These are phyloP conservation scores for Sebastes variabilis DNA, from an alignment of 2,797 vertebrate species.

Conservation along the genomic window DNA sequence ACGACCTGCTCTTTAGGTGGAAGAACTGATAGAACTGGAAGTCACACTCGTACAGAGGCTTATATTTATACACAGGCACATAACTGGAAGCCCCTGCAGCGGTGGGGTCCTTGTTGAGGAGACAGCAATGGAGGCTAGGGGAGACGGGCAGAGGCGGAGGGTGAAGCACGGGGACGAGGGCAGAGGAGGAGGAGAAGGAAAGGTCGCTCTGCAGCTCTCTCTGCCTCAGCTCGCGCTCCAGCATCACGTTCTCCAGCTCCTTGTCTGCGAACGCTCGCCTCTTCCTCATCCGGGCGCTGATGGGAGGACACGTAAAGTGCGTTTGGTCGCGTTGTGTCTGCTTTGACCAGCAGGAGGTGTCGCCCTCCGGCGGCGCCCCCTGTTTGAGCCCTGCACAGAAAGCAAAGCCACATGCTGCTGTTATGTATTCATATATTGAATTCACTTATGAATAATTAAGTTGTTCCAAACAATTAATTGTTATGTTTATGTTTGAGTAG, in stretches of 20 bases:
- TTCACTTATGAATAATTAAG: constrained; percentile 4
- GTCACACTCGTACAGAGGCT: constrained; percentile 72
- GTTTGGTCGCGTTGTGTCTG: constrained; percentile 19
- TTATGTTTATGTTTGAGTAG: constrained; percentile 26
- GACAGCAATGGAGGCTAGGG: constrained; percentile 63
- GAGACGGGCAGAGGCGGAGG: constrained; percentile 60
- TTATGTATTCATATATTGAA: constrained; percentile 19
- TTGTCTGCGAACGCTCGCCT: constrained; percentile 80
- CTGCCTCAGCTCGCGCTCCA: constrained; percentile 79
- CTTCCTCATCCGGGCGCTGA: constrained; percentile 83
- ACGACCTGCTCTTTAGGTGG: constrained; percentile 60
- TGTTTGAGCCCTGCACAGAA: constrained; percentile 66
- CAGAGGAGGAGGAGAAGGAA: constrained; percentile 30
- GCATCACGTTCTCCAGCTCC: constrained; percentile 84
- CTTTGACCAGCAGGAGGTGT: constrained; percentile 67
- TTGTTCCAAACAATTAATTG: constrained; percentile 17
- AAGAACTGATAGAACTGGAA: constrained; percentile 72
- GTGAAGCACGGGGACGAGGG: constrained; percentile 56
- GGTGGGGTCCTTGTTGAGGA: constrained; percentile 58
- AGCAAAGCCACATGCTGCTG: constrained; percentile 7
- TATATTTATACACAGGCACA: constrained; percentile 71
- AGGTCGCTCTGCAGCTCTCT: constrained; percentile 70
- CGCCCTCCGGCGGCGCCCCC: constrained; percentile 44
- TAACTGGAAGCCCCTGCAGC: constrained; percentile 51
- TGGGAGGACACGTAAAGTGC: constrained; percentile 54